Base-by-base conservation (phyloP, 1,140 invertebrate species). In the Nixonia krombeini region DNA sequence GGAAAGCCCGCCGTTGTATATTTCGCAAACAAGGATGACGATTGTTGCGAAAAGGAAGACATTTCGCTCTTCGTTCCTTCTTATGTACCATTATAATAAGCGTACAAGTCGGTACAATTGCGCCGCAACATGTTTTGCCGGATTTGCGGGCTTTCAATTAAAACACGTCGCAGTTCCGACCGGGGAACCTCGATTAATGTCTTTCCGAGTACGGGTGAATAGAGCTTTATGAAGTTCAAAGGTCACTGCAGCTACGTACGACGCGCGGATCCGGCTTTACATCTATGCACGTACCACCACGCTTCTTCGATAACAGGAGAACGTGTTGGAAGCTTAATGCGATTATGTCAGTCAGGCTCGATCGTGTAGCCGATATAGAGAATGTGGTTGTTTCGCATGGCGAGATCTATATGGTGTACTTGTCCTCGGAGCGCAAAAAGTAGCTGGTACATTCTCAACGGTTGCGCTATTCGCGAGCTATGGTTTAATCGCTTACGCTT, bases 291-390 rank as follows among this genome's bases (percentile, higher is more conserved):
- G 52, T 52, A 52, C 26, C 40, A 28, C 41, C 40, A 28, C 41
- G 45, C 45, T 52, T 42, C 53, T 58, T 52, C 47, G 47, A 58
- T 65, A 53, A 49, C 53, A 28, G 33, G 49, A 16, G 38, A 47
- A 66, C 62, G 55, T 66, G 55, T 66, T 49, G 55, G 35, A 53
- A 55, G 49, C 31, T 44, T 59, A 66, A 66, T 45, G 37, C 50
- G 49, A 66, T 66, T 66, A 66, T 58, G 62, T 66, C 62, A 66
- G 49, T 66, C 62, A 66, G 44, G 17, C 38, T 58, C 41, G 37
- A 65, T 65, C 53, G 47, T 37, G 41, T 26, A 57, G 40, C 37
- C 35, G 35, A 65, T 65, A 46, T 41, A 47, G 7, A 17, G 13
- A 64, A 56, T 64, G 26, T 46, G 44, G 46, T 46, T 53, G 46